Conservation (phyloP, 2,113 vertebrate species). For the Paradoxurus hermaphroditus region DNA sequence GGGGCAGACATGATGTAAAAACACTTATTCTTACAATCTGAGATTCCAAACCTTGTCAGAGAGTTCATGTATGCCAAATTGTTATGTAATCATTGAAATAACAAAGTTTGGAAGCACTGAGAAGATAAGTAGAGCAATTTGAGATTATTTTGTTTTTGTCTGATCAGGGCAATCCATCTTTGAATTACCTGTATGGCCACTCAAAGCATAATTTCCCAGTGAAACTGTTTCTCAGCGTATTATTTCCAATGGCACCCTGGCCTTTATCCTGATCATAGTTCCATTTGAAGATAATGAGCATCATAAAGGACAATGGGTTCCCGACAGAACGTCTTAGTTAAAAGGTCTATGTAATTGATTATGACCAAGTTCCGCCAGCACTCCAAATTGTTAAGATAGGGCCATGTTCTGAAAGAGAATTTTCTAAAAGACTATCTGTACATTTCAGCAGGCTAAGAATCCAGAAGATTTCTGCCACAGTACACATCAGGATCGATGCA, state of each 20-base stretch:
- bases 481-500: background rate
- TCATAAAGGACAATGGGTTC: background rate
- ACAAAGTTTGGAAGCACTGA: background rate
- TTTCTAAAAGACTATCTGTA: background rate
- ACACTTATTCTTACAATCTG: background rate
- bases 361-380: background rate
- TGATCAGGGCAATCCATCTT: background rate
- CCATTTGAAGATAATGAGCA: background rate
- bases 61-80: background rate
- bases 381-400: background rate
- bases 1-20: background rate
- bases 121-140: background rate
- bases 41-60: conserved; percentile 17
- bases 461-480: background rate
- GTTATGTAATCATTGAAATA: conserved; percentile 10
- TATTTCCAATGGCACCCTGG: background rate
- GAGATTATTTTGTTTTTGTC: background rate
- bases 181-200: background rate
- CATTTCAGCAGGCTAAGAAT: background rate
- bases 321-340: background rate
- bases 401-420: background rate
- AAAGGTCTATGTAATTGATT: background rate
- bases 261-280: background rate
- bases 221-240: background rate
- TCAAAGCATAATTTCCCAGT: background rate